Conservation (phyloP, 2,113 vertebrate species). For the Vireo altiloquus region DNA sequence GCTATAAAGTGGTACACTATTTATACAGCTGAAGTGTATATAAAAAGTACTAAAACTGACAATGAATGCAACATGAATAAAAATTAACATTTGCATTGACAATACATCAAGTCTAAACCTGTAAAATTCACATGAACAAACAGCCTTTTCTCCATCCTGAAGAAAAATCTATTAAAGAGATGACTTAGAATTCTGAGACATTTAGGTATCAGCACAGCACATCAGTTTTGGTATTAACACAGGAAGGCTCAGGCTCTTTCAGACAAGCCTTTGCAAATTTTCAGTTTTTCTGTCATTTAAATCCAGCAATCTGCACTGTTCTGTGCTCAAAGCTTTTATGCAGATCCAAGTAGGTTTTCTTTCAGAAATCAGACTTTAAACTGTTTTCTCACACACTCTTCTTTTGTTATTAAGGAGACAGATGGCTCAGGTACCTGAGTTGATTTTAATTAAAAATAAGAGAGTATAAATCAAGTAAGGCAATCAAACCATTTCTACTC, state of each 20-base stretch:
- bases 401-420: background rate
- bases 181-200: background rate
- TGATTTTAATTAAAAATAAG: slow-evolving; percentile 8
- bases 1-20: background rate
- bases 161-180: background rate
- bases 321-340: background rate
- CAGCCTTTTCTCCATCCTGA: background rate
- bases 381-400: slow-evolving; percentile 7
- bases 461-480: background rate
- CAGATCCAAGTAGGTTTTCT: background rate
- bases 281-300: background rate
- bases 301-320: background rate
- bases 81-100: background rate
- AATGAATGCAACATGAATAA: background rate
- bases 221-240: background rate
- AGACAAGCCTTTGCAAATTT: background rate
- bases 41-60: background rate
- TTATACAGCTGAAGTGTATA: background rate
- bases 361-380: slow-evolving; percentile 13
- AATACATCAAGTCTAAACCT: background rate
- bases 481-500: background rate
- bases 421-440: slow-evolving; percentile 22
- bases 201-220: background rate
- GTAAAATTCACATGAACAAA: background rate
- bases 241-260: background rate